A percentile compares a stretch with the other conserved stretches of the same genome.
Evolutionary conservation across 2,888 invertebrate genomes (phyloP).

Genomic region (Drosophila peninsularis): DNA sequence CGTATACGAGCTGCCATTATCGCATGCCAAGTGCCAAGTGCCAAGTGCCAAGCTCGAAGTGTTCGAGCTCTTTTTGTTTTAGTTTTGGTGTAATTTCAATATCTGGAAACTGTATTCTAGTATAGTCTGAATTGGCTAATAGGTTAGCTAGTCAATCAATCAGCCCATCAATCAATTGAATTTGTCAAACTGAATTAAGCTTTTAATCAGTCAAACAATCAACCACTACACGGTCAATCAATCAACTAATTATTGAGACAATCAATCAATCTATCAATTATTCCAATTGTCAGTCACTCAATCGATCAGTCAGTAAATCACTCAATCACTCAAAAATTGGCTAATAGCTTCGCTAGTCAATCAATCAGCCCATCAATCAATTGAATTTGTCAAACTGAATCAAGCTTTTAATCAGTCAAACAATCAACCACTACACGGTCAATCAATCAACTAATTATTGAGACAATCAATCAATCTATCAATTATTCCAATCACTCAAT

Average conservation of each 20-base stretch:
- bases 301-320: not conserved
- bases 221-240: not conserved
- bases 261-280: not conserved
- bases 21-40: constrained; percentile 16
- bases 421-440: not conserved
- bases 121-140: not conserved
- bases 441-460: not conserved
- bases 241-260: too few relatives aligned
- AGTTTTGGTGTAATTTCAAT: not conserved
- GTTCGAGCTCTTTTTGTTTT: not conserved
- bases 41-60: not conserved
- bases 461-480: not conserved
- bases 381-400: not conserved
- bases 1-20: constrained; percentile 21
- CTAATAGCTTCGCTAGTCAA: too few relatives aligned
- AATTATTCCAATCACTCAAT: not conserved
- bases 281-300: not conserved
- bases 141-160: not conserved
- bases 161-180: not conserved
- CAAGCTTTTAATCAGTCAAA: not conserved
- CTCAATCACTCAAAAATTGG: too few relatives aligned
- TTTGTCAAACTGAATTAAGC: not conserved
- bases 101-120: not conserved
- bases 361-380: not conserved
- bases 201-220: not conserved